A percentile compares a stretch with the other conserved stretches of the same genome.
Conservation (phyloP, 2,113 vertebrate genomes). For the Tringa solitaria region DNA sequence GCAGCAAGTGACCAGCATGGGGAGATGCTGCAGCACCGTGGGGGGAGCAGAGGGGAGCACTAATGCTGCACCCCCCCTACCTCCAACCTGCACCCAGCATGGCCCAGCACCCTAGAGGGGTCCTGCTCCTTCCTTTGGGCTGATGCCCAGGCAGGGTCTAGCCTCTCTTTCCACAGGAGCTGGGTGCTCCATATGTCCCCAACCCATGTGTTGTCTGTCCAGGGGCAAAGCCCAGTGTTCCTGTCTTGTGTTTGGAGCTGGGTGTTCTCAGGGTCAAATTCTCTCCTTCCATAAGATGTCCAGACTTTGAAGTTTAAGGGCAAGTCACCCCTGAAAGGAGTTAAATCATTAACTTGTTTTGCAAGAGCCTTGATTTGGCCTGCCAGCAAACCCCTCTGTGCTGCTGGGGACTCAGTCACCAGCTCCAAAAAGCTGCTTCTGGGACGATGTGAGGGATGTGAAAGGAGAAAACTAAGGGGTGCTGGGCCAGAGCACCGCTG, state of each 20-base stretch:
- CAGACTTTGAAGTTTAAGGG: conserved; percentile 22
- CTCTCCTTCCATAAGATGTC: not conserved
- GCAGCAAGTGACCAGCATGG: conserved; percentile 28
- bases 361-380: not conserved
- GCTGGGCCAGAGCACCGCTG: not conserved
- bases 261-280: not conserved
- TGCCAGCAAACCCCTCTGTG: not conserved
- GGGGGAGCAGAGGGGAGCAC: not conserved
- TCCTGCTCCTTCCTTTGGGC: not conserved
- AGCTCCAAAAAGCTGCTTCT: not conserved
- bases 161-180: rapidly evolving
- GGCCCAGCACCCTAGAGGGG: not conserved
- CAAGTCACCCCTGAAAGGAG: not conserved
- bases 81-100: not conserved
- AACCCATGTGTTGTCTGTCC: rapidly evolving
- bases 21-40: not conserved
- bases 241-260: not conserved
- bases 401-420: not conserved
- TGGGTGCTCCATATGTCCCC: rapidly evolving
- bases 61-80: not conserved
- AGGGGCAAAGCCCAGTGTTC: not conserved
- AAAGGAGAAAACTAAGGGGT: not conserved
- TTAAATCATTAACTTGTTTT: conserved; percentile 56
- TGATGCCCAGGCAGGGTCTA: not conserved
- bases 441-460: not conserved